A percentile compares a stretch with the other conserved stretches of the same genome.
Conservation (phyloP, 2,888 invertebrate genomes). For the Nysson spinosus region DNA sequence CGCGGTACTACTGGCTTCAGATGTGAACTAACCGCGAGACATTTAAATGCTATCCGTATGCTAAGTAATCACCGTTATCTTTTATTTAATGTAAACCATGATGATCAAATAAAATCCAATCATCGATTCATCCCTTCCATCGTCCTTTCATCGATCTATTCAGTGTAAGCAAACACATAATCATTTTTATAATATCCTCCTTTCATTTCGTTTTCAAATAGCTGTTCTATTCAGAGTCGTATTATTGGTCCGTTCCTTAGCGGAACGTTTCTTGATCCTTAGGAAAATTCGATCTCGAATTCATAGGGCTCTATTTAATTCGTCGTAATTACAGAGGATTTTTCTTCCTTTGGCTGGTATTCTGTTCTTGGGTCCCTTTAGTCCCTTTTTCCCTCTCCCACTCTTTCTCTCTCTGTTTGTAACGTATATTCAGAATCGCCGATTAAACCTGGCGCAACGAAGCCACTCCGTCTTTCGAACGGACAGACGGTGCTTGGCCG, state of each 20-base stretch:
- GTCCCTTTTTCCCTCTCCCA: not conserved
- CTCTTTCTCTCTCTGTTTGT: slow-evolving; percentile 2
- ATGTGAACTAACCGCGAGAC: too few relatives aligned
- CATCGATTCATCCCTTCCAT: too few relatives aligned
- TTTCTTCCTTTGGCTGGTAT: not conserved
- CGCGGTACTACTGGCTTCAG: not conserved
- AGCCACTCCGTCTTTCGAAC: slow-evolving; percentile 21
- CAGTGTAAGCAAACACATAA: too few relatives aligned
- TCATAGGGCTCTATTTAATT: slow-evolving; percentile 20
- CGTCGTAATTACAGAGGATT: slow-evolving; percentile 21
- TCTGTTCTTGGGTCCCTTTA: not conserved
- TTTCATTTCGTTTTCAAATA: not conserved
- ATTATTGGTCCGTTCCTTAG: not conserved
- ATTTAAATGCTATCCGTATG: too few relatives aligned
- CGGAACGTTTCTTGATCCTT: not conserved
- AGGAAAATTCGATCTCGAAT: slow-evolving; percentile 4
- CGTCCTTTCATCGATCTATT: too few relatives aligned
- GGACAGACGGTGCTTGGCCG: slow-evolving; percentile 21
- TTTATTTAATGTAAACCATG: too few relatives aligned
- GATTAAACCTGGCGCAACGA: slow-evolving; percentile 28
- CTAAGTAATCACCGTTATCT: too few relatives aligned
- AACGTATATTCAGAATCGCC: slow-evolving; percentile 27
- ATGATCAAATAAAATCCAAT: too few relatives aligned
- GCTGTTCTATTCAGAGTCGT: not conserved
- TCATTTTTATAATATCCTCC: too few relatives aligned